phyloP scores from a whole-genome alignment of 2,797 vertebrate species.

The Hydrophis major region DNA sequence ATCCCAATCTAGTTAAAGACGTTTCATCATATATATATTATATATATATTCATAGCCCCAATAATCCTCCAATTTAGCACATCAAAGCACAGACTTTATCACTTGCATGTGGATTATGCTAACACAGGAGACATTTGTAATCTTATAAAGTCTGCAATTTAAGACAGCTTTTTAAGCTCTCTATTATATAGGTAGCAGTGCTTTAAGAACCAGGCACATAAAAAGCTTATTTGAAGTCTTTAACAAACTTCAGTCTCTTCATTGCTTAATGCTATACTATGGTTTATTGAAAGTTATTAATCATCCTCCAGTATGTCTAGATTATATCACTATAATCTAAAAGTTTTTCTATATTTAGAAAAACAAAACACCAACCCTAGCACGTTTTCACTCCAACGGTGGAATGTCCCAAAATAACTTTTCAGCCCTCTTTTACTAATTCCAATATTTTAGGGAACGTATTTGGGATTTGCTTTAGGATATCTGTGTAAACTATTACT shows the following conservation, averaged over 20 bases:
- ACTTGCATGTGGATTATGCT: slow-evolving; percentile 86
- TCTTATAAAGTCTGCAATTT: slow-evolving; percentile 83
- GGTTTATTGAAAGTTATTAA: slow-evolving; percentile 74
- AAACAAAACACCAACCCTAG: slow-evolving; percentile 30
- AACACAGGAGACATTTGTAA: slow-evolving; percentile 86
- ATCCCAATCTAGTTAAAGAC: slow-evolving; percentile 88
- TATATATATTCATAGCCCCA: slow-evolving; percentile 90
- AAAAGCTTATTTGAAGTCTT: slow-evolving; percentile 80
- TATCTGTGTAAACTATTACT: slow-evolving; percentile 9
- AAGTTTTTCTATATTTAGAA: background rate
- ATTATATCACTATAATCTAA: slow-evolving; percentile 46
- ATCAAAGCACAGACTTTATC: slow-evolving; percentile 86
- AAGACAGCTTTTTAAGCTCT: slow-evolving; percentile 82
- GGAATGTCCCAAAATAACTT: slow-evolving; percentile 55
- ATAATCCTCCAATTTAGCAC: slow-evolving; percentile 87
- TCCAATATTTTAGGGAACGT: slow-evolving; percentile 51
- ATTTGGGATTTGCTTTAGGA: background rate
- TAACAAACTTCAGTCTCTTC: slow-evolving; percentile 75
- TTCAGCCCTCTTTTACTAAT: slow-evolving; percentile 50
- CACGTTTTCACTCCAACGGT: slow-evolving; percentile 53
- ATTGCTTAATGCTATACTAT: slow-evolving; percentile 71
- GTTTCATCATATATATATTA: slow-evolving; percentile 74
- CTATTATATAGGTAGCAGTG: slow-evolving; percentile 76
- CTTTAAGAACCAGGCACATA: slow-evolving; percentile 74
- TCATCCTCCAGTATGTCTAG: slow-evolving; percentile 65